Evolutionary conservation across 2,797 vertebrate species (phyloP), one percentile per base, ranked within the genome.

Genomic region (Sebastes taczanowskii): DNA sequence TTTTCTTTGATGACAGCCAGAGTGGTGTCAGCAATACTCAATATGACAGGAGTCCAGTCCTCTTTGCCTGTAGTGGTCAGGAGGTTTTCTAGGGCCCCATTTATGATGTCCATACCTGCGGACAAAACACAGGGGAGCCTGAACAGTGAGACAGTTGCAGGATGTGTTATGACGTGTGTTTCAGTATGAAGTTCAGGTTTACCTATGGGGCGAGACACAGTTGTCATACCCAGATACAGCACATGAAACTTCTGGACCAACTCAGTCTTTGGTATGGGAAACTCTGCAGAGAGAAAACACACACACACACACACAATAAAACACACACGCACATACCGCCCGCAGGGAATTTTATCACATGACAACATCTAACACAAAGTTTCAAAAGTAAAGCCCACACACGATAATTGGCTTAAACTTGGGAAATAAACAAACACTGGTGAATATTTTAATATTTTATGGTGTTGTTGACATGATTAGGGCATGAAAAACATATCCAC

Each of bases 211-310:
- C 95, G 98, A 85, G 96, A 93, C n/a, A 98, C 98, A 27, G 97
- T 95, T 0, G 97, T 93, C 96, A 97, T 96, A 71, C 99, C 99
- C 91, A 99, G 78, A 93, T 99, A 99, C 86, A 97, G 94, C 81
- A 99, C 97, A 10, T 97, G 97, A 90, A 99, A 99, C 93, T 97
- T 98, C 95, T 99, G 99, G 46, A 99, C 98, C 93, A 98, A 80
- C 92, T 99, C 98, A 2, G 97, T 98, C 97, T 99, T 99, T 97
- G 98, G 98, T 93, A 97, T 97, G 82, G 98, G 98, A 86, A 99
- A 99, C 95, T 99, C 99, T 98, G 96, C 95, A 96, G 86, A 91
- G 91, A 83, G 74, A 89, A 85, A 35, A 23, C n/a, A 79, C 23
- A 60, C 74, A 87, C 74, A 87, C 70, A 80, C 70, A n/a, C n/a